phyloP scores from a whole-genome alignment of 2,797 vertebrate genomes.

The Hypotaenidia philippensis region DNA sequence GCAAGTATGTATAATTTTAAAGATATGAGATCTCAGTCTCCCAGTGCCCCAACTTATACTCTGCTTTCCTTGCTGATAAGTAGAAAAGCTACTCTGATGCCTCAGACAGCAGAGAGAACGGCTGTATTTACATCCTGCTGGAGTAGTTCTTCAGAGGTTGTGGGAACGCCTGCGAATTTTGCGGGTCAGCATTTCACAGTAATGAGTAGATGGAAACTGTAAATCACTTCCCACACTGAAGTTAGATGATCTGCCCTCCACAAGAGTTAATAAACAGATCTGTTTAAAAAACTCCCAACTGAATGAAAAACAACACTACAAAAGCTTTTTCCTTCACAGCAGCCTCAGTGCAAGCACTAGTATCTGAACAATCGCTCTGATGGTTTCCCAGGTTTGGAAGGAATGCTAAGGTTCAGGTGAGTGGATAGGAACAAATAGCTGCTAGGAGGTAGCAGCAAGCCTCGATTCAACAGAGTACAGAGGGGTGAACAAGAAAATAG shows the following conservation, averaged over 20 bases:
- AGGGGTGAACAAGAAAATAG: neutral
- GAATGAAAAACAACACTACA: neutral
- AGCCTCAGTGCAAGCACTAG: neutral
- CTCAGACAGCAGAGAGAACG: accelerated
- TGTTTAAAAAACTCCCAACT: neutral
- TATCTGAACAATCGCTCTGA: neutral
- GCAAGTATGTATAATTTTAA: constrained; percentile 16
- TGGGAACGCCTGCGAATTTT: neutral
- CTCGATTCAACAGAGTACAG: neutral
- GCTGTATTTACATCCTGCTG: constrained; percentile 23
- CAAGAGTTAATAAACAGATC: neutral
- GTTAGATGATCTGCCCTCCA: neutral
- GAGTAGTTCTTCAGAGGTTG: constrained; percentile 24
- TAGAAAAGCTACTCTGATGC: neutral
- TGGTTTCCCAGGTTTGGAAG: neutral
- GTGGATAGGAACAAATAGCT: neutral
- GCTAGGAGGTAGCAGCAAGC: neutral
- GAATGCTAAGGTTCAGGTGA: neutral
- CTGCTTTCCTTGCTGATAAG: constrained; percentile 17
- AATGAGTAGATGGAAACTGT: constrained; percentile 36
- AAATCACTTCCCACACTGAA: constrained; percentile 23
- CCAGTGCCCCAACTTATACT: neutral
- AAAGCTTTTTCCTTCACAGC: neutral
- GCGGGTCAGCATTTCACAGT: constrained; percentile 40
- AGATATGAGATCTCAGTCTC: neutral